Evolutionary conservation across 37 sponge, comb jelly and placozoan species (phyloP), one percentile per base, ranked within the genome.

Genomic region (Tethya wilhelma): DNA sequence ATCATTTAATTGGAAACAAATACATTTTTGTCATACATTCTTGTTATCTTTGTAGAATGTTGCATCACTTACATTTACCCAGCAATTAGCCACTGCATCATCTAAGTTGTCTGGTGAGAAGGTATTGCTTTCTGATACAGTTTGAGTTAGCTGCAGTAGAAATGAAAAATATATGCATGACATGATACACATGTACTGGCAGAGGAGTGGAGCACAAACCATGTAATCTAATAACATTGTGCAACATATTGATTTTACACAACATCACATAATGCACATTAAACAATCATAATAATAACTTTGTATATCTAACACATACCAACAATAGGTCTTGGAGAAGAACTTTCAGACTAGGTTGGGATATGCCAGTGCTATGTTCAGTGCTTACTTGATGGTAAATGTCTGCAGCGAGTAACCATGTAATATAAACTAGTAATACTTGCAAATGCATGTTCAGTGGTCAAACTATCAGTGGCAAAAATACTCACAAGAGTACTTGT

Each of bases 401-500:
- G 65, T 59, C 89, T 89, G 46, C 29, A 65, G 26, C 11, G 8
- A 12, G 30, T 20, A 46, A n/a, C n/a, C n/a, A n/a, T n/a, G n/a
- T n/a, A n/a, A n/a, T n/a, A n/a, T n/a, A n/a, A n/a, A n/a, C n/a
- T n/a, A n/a, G n/a, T n/a, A n/a, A n/a, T n/a, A n/a, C n/a, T n/a
- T n/a, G n/a, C 11, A 66, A 38, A 5, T 23, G 28, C 25, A 59
- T 8, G n/a, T 19, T 19, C 29, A 59, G 28, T 59, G 25, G 23
- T 23, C 7, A 59, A 59, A 32, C 20, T 30, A 29, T 41, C 8
- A 44, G 37, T 40, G 44, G 1, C 38, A 2, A 17, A 25, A 12
- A 31, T 28, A 25, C 93, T 84, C 37, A 92, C 93, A 92, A 38
- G 23, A 33, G 44, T 90, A 94, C 66, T 90, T 94, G 23, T 94